phyloP scores from a whole-genome alignment of 2,888 invertebrate species.

The Limnephilus auricula region DNA sequence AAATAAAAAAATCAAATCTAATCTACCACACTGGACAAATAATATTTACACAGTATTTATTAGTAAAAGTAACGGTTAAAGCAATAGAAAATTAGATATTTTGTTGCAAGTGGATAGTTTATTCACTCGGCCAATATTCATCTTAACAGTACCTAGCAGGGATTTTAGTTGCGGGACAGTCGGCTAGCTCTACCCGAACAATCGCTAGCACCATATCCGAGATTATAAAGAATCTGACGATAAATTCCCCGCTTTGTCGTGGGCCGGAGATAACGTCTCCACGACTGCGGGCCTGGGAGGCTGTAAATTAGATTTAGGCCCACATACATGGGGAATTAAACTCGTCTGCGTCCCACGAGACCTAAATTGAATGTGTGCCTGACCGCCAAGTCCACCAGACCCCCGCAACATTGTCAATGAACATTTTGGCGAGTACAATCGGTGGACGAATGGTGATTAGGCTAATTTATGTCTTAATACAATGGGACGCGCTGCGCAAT shows the following conservation, averaged over 20 bases:
- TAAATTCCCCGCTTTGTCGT: conserved; percentile 64
- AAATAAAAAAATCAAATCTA: neutral
- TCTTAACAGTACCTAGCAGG: neutral
- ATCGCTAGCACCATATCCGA: conserved; percentile 25
- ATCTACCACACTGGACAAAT: neutral
- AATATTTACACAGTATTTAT: neutral
- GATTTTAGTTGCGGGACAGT: neutral
- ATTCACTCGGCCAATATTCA: neutral
- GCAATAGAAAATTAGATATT: neutral
- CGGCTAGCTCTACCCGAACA: neutral
- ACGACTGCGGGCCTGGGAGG: conserved; percentile 42
- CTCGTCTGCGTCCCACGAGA: conserved; percentile 40
- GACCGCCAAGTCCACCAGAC: conserved; percentile 27
- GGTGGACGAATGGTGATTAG: conserved; percentile 31
- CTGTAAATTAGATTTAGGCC: conserved; percentile 64
- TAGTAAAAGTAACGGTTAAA: neutral
- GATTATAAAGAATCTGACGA: conserved; percentile 60
- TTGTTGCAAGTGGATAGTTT: neutral
- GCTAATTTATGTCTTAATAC: conserved; percentile 3
- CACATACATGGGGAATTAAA: conserved; percentile 60
- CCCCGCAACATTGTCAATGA: conserved; percentile 41
- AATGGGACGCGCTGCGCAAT: neutral
- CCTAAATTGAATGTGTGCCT: conserved; percentile 58
- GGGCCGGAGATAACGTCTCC: conserved; percentile 58
- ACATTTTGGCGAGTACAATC: conserved; percentile 27